Evolutionary conservation across 1,140 invertebrate species (phyloP), one percentile per base, ranked within the genome.

Genomic region (Hypothenemus hampei): DNA sequence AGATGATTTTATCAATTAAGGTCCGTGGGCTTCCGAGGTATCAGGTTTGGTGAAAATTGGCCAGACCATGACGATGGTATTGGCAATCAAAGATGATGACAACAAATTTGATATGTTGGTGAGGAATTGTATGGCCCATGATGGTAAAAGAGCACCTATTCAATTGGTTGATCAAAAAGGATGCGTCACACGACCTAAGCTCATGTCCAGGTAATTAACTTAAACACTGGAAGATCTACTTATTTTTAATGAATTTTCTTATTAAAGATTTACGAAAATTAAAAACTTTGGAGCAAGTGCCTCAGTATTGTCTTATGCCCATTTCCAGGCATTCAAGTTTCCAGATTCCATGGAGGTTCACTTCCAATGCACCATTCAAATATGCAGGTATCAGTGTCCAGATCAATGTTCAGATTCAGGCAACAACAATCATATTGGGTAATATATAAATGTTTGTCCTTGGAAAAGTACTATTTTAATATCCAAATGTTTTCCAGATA

Each of bases 91-190:
- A 72, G 93, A 96, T 59, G 91, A 95, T 62, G 92, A 96, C 61
- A 87, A 90, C 36, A 96, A 96, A 69, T 96, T 96, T 69, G 93
- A 96, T 72, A 96, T 96, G 92, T 73, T 95, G 31, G 91, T 96
- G 1, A 76, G 92, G 23, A 94, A 96, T 65, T 96, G 93, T 68
- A 89, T 95, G 72, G 93, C 92, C 10, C 91, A 95, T 68, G 92
- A 96, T 65, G 92, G 92, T 47, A 93, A 94, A 72, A 80, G 91
- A 36, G 90, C 91, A 0, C 91, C 92, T n/a, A 95, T 96, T 65
- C 91, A 95, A 73, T 71, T 96, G 59, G 92, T 96, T 1, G 91
- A 96, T 72, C 90, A 94, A 67, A 84, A 87, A 44, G 93, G 93
- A 37, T 96, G 93, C 67, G 89, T 96, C 6, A 91, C 89, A 0